phyloP scores from a whole-genome alignment of 1,140 invertebrate genomes.

The Drosophila grimshawi region DNA sequence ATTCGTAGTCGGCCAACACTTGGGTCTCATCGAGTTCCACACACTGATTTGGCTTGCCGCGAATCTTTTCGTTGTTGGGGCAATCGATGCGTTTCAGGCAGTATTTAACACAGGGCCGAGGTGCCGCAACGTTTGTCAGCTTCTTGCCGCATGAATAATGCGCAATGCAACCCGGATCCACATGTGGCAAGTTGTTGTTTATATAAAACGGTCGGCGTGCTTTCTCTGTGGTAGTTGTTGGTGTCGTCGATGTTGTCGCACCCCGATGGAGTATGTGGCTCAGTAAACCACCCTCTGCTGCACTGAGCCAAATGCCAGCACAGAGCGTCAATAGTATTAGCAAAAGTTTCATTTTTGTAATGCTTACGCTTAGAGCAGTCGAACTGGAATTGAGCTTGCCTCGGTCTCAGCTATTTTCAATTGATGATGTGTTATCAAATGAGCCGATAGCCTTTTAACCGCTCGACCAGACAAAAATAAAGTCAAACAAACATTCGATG shows the following conservation, averaged over 20 bases:
- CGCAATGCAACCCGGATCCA: slow-evolving; percentile 47
- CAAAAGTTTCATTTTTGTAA: slow-evolving; percentile 54
- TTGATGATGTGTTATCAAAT: neutral
- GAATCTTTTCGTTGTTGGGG: slow-evolving; percentile 46
- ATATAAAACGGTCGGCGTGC: slow-evolving; percentile 37
- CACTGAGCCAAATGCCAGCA: slow-evolving; percentile 15
- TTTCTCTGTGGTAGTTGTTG: slow-evolving; percentile 44
- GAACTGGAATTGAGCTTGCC: slow-evolving; percentile 22
- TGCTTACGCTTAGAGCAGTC: slow-evolving; percentile 15
- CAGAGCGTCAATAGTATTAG: slow-evolving; percentile 18
- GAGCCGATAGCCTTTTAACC: slow-evolving; percentile 48
- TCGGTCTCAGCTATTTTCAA: slow-evolving; percentile 1
- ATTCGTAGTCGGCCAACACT: slow-evolving; percentile 42
- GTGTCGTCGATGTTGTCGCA: slow-evolving; percentile 29
- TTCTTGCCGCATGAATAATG: slow-evolving; percentile 68
- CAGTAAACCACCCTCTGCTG: slow-evolving; percentile 25
- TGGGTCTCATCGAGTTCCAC: slow-evolving; percentile 63
- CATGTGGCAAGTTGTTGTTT: slow-evolving; percentile 65
- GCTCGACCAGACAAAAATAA: neutral
- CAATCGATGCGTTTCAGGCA: slow-evolving; percentile 72
- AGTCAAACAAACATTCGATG: slow-evolving; percentile 13
- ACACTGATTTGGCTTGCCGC: slow-evolving; percentile 58
- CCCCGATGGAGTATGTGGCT: slow-evolving; percentile 46
- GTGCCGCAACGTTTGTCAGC: slow-evolving; percentile 42
- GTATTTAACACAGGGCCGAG: slow-evolving; percentile 72